phyloP scores from a whole-genome alignment of 2,888 invertebrate genomes.

The Dastarcus helophoroides region DNA sequence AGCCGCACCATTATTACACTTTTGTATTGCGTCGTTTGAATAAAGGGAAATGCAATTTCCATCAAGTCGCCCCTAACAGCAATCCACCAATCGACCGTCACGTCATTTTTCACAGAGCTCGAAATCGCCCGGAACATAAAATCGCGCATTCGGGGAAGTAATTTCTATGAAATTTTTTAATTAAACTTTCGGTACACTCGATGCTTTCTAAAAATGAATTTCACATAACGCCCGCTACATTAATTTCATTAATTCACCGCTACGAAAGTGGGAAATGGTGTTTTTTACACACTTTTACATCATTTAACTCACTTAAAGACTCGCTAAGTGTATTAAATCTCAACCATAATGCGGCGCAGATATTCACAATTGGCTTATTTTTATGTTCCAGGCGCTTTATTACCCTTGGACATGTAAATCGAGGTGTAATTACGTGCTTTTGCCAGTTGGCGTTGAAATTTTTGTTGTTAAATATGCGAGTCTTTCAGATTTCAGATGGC shows the following conservation, averaged over 20 bases:
- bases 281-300: conserved; percentile 22
- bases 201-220: conserved; percentile 13
- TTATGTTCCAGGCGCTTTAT: conserved; percentile 22
- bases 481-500: no score
- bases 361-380: conserved; percentile 24
- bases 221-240: conserved; percentile 22
- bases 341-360: conserved; percentile 25
- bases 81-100: conserved; percentile 7
- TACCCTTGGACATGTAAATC: conserved; percentile 21
- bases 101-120: conserved; percentile 1
- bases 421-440: no score
- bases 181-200: conserved; percentile 19
- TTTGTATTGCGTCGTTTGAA: conserved; percentile 31
- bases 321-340: conserved; percentile 24
- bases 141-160: conserved; percentile 8
- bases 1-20: conserved; percentile 24
- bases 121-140: conserved; percentile 1
- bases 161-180: conserved; percentile 24
- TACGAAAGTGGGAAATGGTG: conserved; percentile 20
- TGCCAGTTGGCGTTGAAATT: no score
- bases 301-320: conserved; percentile 27
- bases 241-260: conserved; percentile 28
- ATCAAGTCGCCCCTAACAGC: conserved; percentile 14
- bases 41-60: conserved; percentile 23
- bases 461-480: no score